These are phyloP conservation scores for Oeneis ivallda DNA, from an alignment of 2,888 invertebrate genomes.

Conservation along the genomic window DNA sequence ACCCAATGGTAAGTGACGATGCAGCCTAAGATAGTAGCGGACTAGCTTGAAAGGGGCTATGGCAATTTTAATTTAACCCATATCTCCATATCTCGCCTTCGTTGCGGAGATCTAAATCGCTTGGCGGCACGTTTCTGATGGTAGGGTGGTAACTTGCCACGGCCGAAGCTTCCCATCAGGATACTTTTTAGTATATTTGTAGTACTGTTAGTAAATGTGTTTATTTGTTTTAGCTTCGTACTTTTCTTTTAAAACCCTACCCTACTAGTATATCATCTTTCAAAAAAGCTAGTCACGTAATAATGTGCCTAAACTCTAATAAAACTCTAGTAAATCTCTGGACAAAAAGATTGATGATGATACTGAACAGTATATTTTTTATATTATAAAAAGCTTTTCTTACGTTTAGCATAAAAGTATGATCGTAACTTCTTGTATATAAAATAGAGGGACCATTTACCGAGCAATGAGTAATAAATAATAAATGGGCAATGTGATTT, in stretches of 20 bases:
- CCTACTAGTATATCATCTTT: neutral
- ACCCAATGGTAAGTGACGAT: no score
- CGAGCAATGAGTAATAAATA: neutral
- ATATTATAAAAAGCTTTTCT: conserved; percentile 7
- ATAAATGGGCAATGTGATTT: conserved; percentile 3
- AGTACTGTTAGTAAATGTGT: neutral
- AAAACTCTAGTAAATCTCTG: conserved; percentile 3
- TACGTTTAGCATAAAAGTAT: conserved; percentile 7
- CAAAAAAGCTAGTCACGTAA: neutral
- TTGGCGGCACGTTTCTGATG: no score
- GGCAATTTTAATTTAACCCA: no score
- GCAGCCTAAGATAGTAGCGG: no score
- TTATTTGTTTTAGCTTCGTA: neutral
- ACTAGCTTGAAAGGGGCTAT: no score
- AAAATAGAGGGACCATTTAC: conserved; percentile 3
- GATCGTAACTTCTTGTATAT: conserved; percentile 10
- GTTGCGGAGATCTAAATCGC: no score
- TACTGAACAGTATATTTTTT: neutral
- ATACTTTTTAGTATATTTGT: no score
- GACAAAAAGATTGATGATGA: neutral
- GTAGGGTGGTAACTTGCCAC: no score
- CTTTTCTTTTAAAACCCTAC: neutral
- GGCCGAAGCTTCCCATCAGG: no score
- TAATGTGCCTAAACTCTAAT: neutral
- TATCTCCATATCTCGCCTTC: no score